Percentiles rank a stretch among this genome's conserved stretches.
phyloP scores from a whole-genome alignment of 2,797 vertebrate genomes.

The Alca torda region DNA sequence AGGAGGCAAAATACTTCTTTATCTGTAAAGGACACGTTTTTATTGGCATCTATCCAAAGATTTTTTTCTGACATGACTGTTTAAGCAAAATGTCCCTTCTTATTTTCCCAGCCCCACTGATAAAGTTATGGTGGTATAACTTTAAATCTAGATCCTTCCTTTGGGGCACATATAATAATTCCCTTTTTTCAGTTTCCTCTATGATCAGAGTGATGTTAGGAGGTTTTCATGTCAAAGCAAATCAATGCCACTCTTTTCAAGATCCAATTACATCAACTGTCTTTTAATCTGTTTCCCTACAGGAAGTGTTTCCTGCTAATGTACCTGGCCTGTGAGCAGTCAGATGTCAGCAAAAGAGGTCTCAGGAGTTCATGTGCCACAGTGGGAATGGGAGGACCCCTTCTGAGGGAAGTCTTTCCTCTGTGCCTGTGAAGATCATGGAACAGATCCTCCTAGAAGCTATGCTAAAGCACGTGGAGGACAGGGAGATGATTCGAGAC shows the following conservation, averaged over 20 bases:
- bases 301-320: background rate
- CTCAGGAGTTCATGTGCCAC: background rate
- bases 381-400: accelerated
- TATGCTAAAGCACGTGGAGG: background rate
- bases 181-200: background rate
- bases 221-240: background rate
- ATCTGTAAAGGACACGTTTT: background rate
- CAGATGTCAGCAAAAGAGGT: background rate
- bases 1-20: background rate
- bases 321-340: background rate
- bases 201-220: background rate
- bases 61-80: background rate
- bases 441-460: background rate
- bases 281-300: background rate
- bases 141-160: background rate
- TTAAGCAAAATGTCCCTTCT: background rate
- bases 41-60: background rate
- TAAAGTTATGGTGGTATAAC: background rate
- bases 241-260: background rate
- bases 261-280: background rate
- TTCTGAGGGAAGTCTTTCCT: background rate
- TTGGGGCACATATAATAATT: background rate
- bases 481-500: background rate
- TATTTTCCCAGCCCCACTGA: background rate
- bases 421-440: background rate